These are phyloP conservation scores for Ariopsis seemanni DNA, from an alignment of 2,113 vertebrate species.

Conservation along the genomic window DNA sequence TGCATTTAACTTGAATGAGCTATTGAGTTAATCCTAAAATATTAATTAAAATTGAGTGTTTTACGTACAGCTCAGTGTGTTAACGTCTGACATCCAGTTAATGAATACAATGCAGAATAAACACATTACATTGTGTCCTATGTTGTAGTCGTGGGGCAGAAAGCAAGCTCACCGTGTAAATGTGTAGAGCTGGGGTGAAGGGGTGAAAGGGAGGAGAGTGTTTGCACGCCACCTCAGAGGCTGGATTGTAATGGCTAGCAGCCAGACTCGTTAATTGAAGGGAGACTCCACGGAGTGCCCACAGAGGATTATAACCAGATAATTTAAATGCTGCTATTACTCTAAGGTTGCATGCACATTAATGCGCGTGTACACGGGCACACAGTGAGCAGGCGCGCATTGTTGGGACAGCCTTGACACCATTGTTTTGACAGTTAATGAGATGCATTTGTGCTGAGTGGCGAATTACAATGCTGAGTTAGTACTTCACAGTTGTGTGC, in stretches of 20 bases:
- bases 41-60: background rate
- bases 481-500: background rate
- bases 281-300: background rate
- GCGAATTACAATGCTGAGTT: background rate
- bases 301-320: background rate
- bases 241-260: background rate
- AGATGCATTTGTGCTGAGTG: constrained; percentile 29
- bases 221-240: background rate
- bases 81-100: background rate
- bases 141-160: background rate
- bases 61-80: background rate
- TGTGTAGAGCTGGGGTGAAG: background rate
- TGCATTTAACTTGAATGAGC: background rate
- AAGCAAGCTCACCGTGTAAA: background rate
- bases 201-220: no score
- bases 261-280: background rate
- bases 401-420: background rate
- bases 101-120: background rate
- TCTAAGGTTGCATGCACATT: background rate
- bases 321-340: background rate
- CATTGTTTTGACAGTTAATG: constrained; percentile 8
- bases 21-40: background rate
- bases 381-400: background rate
- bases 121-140: background rate
- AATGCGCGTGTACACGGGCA: constrained; percentile 11